Percentiles rank a stretch among this genome's conserved stretches.
Evolutionary conservation across 2,888 invertebrate species (phyloP).

Genomic region (Flabesymbios commensalis): DNA sequence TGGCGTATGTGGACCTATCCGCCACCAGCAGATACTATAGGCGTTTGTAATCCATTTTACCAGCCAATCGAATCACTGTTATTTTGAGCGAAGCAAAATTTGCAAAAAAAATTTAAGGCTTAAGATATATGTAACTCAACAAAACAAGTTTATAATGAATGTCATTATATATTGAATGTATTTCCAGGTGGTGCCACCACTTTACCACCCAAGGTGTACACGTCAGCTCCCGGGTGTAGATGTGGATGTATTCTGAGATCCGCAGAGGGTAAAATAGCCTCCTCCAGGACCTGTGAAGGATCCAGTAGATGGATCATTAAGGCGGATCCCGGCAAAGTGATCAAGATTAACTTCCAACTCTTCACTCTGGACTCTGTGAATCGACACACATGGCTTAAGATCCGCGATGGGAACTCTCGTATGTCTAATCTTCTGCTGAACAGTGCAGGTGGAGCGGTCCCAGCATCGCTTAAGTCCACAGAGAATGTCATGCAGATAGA

Average conservation of each 20-base stretch:
- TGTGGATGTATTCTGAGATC: constrained; percentile 16
- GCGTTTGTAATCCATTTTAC: no score
- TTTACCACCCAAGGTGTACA: not conserved
- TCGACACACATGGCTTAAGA: constrained; percentile 48
- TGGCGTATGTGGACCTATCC: no score
- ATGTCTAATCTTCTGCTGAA: constrained; percentile 43
- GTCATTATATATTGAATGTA: no score
- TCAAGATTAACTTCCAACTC: constrained; percentile 46
- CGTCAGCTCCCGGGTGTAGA: constrained; percentile 13
- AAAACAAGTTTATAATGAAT: no score
- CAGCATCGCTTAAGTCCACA: constrained; percentile 41
- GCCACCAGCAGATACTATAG: no score
- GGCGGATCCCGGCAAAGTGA: constrained; percentile 32
- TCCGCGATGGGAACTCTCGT: constrained; percentile 45
- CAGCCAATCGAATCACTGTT: no score
- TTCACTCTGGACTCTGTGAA: constrained; percentile 41
- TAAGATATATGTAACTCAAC: no score
- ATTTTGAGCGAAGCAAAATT: no score
- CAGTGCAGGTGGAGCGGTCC: constrained; percentile 33
- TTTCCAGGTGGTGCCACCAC: not conserved
- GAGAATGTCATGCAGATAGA: constrained; percentile 47
- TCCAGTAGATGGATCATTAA: constrained; percentile 46
- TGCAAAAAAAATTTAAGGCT: no score
- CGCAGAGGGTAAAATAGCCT: constrained; percentile 43
- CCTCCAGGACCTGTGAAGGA: constrained; percentile 47